phyloP scores from a whole-genome alignment of 2,113 vertebrate species.

The Triplophysa rosa region DNA sequence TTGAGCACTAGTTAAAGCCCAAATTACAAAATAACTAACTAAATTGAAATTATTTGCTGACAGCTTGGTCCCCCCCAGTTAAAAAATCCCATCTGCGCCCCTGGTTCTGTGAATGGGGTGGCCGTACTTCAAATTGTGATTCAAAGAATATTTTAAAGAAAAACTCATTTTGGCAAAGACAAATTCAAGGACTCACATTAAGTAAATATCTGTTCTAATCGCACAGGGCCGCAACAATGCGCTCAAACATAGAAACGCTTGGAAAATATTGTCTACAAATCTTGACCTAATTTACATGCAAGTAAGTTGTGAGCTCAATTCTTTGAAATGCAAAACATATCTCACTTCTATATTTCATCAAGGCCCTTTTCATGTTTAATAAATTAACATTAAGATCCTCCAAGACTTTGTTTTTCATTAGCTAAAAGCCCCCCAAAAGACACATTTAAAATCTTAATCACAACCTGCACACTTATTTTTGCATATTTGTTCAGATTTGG shows the following conservation, averaged over 20 bases:
- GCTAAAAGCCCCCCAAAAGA: slow-evolving; percentile 89
- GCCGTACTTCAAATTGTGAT: slow-evolving; percentile 36
- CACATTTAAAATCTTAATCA: slow-evolving; percentile 95
- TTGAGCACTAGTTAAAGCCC: too few relatives aligned
- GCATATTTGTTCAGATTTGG: slow-evolving; percentile 86
- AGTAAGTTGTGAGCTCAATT: slow-evolving; percentile 93
- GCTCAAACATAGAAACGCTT: slow-evolving; percentile 84
- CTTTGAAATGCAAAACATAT: slow-evolving; percentile 97
- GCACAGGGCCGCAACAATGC: slow-evolving; percentile 51
- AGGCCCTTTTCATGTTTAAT: slow-evolving; percentile 97
- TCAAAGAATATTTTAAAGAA: slow-evolving; percentile 1
- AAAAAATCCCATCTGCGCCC: too few relatives aligned
- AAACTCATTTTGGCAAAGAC: slow-evolving; percentile 31
- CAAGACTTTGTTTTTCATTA: slow-evolving; percentile 97
- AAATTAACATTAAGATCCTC: slow-evolving; percentile 95
- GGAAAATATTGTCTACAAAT: slow-evolving; percentile 91
- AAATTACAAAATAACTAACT: too few relatives aligned
- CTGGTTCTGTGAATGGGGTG: slow-evolving; percentile 13
- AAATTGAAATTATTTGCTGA: too few relatives aligned
- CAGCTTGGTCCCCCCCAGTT: too few relatives aligned
- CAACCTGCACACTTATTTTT: slow-evolving; percentile 87
- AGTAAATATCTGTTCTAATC: slow-evolving; percentile 44
- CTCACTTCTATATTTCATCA: slow-evolving; percentile 97
- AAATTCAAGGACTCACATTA: slow-evolving; percentile 42
- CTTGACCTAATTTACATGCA: slow-evolving; percentile 93